phyloP scores from a whole-genome alignment of 2,797 vertebrate species.

The Graptemys geographica region DNA sequence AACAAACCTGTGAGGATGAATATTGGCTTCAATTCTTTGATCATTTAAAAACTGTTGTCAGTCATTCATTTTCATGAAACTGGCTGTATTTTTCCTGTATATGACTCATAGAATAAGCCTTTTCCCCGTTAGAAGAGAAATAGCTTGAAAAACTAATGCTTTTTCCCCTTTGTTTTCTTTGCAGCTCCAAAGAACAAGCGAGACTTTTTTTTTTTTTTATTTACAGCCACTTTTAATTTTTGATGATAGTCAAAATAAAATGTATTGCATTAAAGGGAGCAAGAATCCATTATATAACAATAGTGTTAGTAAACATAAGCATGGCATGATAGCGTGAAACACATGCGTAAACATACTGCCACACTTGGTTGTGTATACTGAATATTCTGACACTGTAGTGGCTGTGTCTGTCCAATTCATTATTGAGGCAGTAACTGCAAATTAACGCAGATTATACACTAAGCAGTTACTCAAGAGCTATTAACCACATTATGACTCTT shows the following conservation, averaged over 20 bases:
- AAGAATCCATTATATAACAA: not conserved
- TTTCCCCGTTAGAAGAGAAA: not conserved
- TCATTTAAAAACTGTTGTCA: not conserved
- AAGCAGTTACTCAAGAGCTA: not conserved
- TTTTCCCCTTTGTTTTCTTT: not conserved
- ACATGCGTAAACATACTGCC: fast-evolving
- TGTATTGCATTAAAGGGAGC: not conserved
- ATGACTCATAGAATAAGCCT: not conserved
- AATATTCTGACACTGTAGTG: not conserved
- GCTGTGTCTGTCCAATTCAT: constrained; percentile 7
- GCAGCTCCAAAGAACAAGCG: not conserved
- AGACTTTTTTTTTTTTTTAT: not conserved
- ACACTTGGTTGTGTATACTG: not conserved
- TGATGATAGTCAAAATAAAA: not conserved
- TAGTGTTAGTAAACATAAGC: not conserved
- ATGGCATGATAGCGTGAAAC: not conserved
- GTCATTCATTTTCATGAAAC: not conserved
- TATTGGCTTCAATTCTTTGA: not conserved
- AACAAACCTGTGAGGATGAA: not conserved
- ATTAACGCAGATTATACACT: not conserved
- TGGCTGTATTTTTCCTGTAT: not conserved
- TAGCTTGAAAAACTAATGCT: constrained; percentile 23
- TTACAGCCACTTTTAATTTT: constrained; percentile 12
- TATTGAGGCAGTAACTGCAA: constrained; percentile 19
- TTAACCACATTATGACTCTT: not conserved